Evolutionary conservation across 2,888 invertebrate species (phyloP), one percentile per base, ranked within the genome.

Genomic region (Aphidius colemani): DNA sequence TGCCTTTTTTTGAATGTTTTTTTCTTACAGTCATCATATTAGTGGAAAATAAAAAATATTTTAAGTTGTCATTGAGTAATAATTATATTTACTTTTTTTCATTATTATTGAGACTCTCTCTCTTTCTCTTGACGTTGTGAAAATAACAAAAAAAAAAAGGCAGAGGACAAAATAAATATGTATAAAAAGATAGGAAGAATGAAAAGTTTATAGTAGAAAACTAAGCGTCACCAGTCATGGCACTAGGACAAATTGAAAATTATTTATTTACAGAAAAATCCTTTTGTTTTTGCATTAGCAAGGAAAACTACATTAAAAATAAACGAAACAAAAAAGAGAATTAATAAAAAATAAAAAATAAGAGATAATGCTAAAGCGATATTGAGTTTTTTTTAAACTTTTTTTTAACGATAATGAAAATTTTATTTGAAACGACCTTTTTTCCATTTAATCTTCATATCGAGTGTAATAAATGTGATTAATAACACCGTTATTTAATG

Each of bases 201-300:
- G 39, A 50, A 48, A 13, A 30, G 30, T 43, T 55, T 11, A 11
- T 13, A 11, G n/a, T 41, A 3, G 13, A 43, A 55, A 43, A 55
- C 13, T 41, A 11, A 55, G 41, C 30, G 45, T 46, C 39, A 30
- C 46, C 11, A 10, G 57, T 57, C 30, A 39, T 57, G 5, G 11
- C 11, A 7, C 44, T 57, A 39, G 57, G 8, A 57, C 46, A 45
- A 46, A 57, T 39, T 57, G 56, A 30, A 30, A 57, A 57, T 57
- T 18, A 57, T 57, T 46, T 39, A 45, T 39, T 57, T n/a, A 57
- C 48, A 57, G 46, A 11, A 57, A 57, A 46, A 30, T 30, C 5
- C 30, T 5, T 30, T 30, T 30, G 46, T 45, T 57, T 46, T 39
- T 30, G 18, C 57, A 30, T 57, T 46, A 56, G 56, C 43, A 6